These are phyloP conservation scores for Alauda arvensis DNA, from an alignment of 2,797 vertebrate genomes.

Conservation along the genomic window DNA sequence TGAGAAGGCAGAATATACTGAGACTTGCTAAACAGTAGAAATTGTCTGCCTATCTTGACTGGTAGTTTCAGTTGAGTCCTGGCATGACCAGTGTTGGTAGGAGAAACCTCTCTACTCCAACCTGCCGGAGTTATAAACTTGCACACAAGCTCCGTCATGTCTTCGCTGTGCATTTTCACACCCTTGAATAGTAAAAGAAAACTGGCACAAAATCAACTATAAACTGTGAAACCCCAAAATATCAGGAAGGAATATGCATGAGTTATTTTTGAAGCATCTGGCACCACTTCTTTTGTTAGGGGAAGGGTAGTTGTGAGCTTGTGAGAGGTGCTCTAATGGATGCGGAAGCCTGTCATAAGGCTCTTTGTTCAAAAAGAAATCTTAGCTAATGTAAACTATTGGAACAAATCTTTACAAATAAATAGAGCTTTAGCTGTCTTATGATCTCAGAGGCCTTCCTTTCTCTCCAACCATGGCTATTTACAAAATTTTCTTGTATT, in stretches of 20 bases:
- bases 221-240: not conserved
- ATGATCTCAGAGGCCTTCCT: not conserved
- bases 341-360: not conserved
- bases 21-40: not conserved
- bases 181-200: not conserved
- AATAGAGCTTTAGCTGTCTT: not conserved
- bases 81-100: not conserved
- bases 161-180: not conserved
- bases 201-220: not conserved
- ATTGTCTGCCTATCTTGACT: not conserved
- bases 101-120: not conserved
- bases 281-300: not conserved
- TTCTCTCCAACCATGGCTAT: not conserved
- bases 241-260: not conserved
- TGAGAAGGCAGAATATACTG: not conserved
- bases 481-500: not conserved
- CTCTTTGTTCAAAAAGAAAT: slow-evolving; percentile 1
- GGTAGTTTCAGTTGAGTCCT: not conserved
- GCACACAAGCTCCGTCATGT: rapidly evolving
- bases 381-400: not conserved
- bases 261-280: not conserved
- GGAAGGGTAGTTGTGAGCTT: not conserved
- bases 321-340: not conserved
- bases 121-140: not conserved
- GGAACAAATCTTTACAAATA: not conserved